These are phyloP conservation scores for Archips xylosteana DNA, from an alignment of 2,888 invertebrate species.

Conservation along the genomic window DNA sequence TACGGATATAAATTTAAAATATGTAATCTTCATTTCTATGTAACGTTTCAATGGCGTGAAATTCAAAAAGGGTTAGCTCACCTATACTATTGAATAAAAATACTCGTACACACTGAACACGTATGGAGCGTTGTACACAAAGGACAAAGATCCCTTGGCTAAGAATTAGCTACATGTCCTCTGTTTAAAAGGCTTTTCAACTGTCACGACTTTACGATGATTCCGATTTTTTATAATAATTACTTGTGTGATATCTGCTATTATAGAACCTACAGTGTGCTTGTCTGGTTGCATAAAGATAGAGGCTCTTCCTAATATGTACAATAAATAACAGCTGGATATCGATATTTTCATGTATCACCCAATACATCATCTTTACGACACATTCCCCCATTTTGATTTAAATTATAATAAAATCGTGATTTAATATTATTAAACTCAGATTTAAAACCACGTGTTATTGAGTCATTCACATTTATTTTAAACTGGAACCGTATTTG, in stretches of 20 bases:
- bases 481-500: slow-evolving; percentile 50
- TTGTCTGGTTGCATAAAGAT: neutral
- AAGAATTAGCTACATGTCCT: no score
- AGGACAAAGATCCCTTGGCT: no score
- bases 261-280: neutral
- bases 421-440: slow-evolving; percentile 28
- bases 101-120: neutral
- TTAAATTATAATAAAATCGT: slow-evolving; percentile 35
- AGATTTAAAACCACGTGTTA: slow-evolving; percentile 47
- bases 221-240: no score
- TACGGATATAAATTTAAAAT: slow-evolving; percentile 20
- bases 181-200: no score
- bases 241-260: no score
- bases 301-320: neutral
- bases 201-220: no score
- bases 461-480: slow-evolving; percentile 55
- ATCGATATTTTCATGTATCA: slow-evolving; percentile 21
- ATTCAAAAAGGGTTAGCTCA: neutral
- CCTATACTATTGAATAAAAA: neutral
- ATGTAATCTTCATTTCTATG: neutral
- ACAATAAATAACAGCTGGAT: neutral
- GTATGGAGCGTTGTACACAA: no score
- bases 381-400: slow-evolving; percentile 18
- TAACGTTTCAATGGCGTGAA: slow-evolving; percentile 7
- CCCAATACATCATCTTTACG: slow-evolving; percentile 26